phyloP scores from a whole-genome alignment of 1,140 invertebrate species.

The honey bee (Apis mellifera) region DNA sequence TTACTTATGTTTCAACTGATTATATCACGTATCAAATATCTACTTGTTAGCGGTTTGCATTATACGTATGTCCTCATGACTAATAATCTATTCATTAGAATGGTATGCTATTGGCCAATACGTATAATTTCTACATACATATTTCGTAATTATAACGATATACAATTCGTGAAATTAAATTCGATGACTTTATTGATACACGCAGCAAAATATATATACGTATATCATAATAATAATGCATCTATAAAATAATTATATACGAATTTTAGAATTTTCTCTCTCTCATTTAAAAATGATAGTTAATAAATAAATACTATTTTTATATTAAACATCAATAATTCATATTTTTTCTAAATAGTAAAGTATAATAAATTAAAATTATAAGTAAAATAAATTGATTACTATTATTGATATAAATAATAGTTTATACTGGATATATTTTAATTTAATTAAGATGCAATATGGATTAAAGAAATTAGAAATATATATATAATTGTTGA shows the following conservation, averaged over 20 bases:
- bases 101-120: not conserved
- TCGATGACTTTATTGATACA: not conserved
- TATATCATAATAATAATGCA: not conserved
- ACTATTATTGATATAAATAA: too few species aligned
- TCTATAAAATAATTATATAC: not conserved
- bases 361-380: not conserved
- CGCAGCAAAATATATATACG: not conserved
- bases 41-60: not conserved
- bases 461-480: too few species aligned
- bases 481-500: too few species aligned
- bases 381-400: too few species aligned
- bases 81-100: constrained; percentile 12
- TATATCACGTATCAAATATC: not conserved
- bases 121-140: constrained; percentile 5
- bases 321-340: not conserved
- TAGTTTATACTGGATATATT: too few species aligned
- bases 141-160: constrained; percentile 14
- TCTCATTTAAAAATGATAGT: not conserved
- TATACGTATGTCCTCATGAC: not conserved
- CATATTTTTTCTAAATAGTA: too few species aligned
- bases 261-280: not conserved
- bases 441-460: too few species aligned
- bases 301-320: not conserved
- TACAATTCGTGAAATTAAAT: not conserved
- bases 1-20: not conserved